phyloP scores from a whole-genome alignment of 1,140 invertebrate species.

The Eurytemora carolleeae region DNA sequence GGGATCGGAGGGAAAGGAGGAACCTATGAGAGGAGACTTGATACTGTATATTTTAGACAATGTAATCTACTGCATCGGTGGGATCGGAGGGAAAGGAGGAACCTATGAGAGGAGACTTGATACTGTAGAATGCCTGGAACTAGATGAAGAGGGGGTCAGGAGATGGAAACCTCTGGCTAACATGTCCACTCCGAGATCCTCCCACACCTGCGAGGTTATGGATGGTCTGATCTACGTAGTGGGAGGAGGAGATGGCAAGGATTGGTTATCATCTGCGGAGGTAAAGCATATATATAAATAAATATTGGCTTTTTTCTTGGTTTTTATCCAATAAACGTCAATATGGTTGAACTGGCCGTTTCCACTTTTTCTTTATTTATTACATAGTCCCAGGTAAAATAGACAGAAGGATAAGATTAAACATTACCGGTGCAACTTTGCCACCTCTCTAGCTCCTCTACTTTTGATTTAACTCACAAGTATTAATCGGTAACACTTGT shows the following conservation, averaged over 20 bases:
- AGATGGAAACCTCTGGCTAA: constrained; percentile 3
- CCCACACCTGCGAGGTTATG: constrained; percentile 5
- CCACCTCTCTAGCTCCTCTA: too few species aligned
- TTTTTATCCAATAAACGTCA: too few species aligned
- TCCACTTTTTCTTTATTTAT: too few species aligned
- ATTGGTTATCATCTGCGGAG: constrained; percentile 6
- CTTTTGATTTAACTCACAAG: too few species aligned
- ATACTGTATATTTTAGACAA: too few species aligned
- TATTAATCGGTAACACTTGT: too few species aligned
- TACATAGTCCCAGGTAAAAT: too few species aligned
- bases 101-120: neutral
- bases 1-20: constrained; percentile 4
- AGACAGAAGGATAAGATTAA: too few species aligned
- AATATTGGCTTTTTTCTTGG: too few species aligned
- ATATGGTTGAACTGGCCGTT: too few species aligned
- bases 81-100: constrained; percentile 2
- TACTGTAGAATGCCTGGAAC: neutral
- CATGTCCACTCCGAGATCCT: constrained; percentile 12
- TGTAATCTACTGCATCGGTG: neutral
- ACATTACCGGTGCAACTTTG: too few species aligned
- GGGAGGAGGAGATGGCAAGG: constrained; percentile 9
- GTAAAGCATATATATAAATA: too few species aligned
- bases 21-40: neutral
- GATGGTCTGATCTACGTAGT: constrained; percentile 11
- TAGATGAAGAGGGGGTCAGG: neutral